Evolutionary conservation across 2,797 vertebrate genomes (phyloP).

Genomic region (Eremophila alpestris): DNA sequence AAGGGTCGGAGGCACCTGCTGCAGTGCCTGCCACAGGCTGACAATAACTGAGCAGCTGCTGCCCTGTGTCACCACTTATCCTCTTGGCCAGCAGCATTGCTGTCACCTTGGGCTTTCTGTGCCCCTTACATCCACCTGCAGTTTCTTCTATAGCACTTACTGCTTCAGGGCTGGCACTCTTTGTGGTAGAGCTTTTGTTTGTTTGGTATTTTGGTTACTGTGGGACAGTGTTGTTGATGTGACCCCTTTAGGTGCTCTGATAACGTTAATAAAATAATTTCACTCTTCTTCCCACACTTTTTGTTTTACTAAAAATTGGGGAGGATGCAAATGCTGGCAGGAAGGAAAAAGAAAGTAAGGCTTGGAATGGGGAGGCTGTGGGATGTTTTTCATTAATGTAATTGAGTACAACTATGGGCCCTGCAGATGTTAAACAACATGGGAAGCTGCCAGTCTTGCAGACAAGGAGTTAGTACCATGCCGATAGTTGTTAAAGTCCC

Average conservation of each 20-base stretch:
- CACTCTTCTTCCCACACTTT: background rate
- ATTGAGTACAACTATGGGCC: background rate
- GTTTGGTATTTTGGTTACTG: background rate
- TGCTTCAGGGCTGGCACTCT: background rate
- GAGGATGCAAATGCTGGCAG: background rate
- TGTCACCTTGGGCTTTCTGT: constrained; percentile 29
- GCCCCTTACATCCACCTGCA: constrained; percentile 21
- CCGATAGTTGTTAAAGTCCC: background rate
- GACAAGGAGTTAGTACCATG: background rate
- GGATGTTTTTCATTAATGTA: background rate
- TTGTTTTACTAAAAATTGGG: background rate
- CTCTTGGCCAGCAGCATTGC: background rate
- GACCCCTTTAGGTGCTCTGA: background rate
- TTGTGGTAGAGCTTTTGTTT: background rate
- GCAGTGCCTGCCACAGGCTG: background rate
- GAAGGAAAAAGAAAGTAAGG: background rate
- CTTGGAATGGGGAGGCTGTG: background rate
- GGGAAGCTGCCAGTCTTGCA: background rate
- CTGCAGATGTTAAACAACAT: background rate
- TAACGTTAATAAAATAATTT: constrained; percentile 1
- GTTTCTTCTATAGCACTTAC: background rate
- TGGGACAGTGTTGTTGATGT: background rate
- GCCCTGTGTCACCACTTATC: background rate
- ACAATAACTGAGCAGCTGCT: constrained; percentile 45
- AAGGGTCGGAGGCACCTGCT: constrained; percentile 25